Percentiles rank a stretch among this genome's conserved stretches.
Evolutionary conservation across 1,140 invertebrate species (phyloP).

Genomic region (Gonatopus flavifemur): DNA sequence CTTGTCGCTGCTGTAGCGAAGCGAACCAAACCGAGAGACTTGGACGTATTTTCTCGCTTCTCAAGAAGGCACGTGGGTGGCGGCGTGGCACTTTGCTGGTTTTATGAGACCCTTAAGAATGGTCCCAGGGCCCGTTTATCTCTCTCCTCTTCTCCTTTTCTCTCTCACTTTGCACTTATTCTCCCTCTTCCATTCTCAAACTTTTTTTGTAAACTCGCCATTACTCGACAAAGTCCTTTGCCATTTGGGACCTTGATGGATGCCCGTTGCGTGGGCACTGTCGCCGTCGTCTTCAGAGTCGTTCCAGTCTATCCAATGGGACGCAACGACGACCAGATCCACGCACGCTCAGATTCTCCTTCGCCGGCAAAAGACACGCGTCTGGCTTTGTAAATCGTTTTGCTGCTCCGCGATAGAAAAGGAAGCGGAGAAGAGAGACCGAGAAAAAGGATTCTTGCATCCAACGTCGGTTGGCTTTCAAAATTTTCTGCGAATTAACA

Average conservation of each 20-base stretch:
- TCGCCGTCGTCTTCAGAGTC: too few relatives aligned
- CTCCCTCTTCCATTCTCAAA: conserved; percentile 11
- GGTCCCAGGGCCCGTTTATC: conserved; percentile 29
- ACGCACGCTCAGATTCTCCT: conserved; percentile 15
- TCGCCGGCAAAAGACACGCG: conserved; percentile 25
- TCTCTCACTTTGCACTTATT: neutral
- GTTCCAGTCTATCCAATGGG: conserved; percentile 36
- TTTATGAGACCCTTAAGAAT: conserved; percentile 49
- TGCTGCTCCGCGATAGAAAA: conserved; percentile 13
- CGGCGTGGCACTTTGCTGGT: conserved; percentile 49
- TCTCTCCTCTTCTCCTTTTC: conserved; percentile 13
- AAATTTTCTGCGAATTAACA: too few relatives aligned
- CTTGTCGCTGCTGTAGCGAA: too few relatives aligned
- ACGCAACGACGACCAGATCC: conserved; percentile 38
- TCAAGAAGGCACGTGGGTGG: conserved; percentile 51
- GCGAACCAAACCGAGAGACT: too few relatives aligned
- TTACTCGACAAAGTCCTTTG: conserved; percentile 53
- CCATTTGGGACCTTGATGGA: conserved; percentile 48
- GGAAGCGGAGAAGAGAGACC: too few relatives aligned
- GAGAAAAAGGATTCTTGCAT: too few relatives aligned
- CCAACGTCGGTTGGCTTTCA: too few relatives aligned
- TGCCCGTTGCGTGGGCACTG: conserved; percentile 48
- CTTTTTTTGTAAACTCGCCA: conserved; percentile 47
- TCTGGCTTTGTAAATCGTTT: conserved; percentile 30
- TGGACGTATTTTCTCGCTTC: conserved; percentile 42